Conservation (phyloP, 2,797 vertebrate genomes). For the Tenualosa thibaudeaui region DNA sequence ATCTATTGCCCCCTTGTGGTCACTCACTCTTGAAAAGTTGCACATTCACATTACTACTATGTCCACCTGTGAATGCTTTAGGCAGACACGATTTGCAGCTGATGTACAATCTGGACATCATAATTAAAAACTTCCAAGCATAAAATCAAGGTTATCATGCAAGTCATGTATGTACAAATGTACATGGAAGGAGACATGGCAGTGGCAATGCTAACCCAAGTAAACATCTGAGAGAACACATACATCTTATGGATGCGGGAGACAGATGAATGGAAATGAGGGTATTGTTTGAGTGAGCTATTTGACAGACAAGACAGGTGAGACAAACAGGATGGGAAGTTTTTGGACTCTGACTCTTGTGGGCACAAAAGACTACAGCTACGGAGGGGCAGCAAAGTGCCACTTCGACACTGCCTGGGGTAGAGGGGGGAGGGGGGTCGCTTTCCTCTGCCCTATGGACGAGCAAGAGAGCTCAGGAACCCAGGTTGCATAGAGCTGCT, state of each 20-base stretch:
- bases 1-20: slow-evolving; percentile 8
- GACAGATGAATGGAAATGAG: not conserved
- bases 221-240: not conserved
- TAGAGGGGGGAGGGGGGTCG: not conserved
- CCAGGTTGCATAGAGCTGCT: not conserved
- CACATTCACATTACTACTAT: not conserved
- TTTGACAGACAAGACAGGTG: not conserved
- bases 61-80: not conserved
- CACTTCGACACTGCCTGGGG: not conserved
- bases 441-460: not conserved
- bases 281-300: not conserved
- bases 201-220: not conserved
- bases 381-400: not conserved
- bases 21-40: not conserved
- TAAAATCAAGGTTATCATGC: not conserved
- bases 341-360: not conserved
- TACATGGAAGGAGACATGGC: not conserved
- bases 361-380: not conserved
- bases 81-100: not conserved
- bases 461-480: not conserved
- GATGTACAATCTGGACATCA: not conserved
- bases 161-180: not conserved
- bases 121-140: not conserved
- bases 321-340: not conserved
- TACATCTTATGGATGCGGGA: not conserved